Base-by-base conservation (phyloP, 2,113 vertebrate species). In the Cheirogaleus medius region DNA sequence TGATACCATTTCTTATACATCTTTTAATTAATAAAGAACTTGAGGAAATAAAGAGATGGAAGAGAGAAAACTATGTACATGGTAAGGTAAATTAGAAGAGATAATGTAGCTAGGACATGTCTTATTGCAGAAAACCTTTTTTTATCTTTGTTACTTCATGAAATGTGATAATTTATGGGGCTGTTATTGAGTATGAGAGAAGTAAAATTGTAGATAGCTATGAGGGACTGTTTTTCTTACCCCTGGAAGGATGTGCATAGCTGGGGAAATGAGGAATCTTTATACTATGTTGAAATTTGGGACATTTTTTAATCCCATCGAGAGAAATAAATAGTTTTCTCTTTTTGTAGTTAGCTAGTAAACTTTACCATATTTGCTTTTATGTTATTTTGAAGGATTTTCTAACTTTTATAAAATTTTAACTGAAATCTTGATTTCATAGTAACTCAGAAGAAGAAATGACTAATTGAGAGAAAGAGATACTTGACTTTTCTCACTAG, bases 301-400 rank as follows among this genome's bases (percentile, higher is more conserved):
- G 68, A 34, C 60, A 82, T 94, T 89, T 95, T 82, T 66, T 44
- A 88, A 85, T 91, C 60, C 60, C 58, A 39, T 93, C 6, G 39
- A 94, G 73, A 91, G 68, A 87, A 83, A 68, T 93, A 60, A 27
- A 47, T 69, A 39, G 29, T 74, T 86, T 66, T 56, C 14, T 29
- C 12, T 63, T 14, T 44, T 78, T 71, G 44, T 11, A 49, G 3
- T 87, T 95, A 95, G 29, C 68, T 86, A 42, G 27, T 84, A 94
- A 89, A 76, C n/a, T 92, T 92, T 87, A 80, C 21, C 42, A 15
- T 83, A 54, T 90, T 97, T 95, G 25, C 63, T 84, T 96, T 83
- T 96, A 42, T 92, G 52, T 94, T 90, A 68, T 92, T 97, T 95
- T 84, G 90, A 96, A 96, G 21, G n/a, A 68, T 97, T 95, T 78